Base-by-base conservation (phyloP, 2,113 vertebrate genomes). In the Ochotona curzoniae region DNA sequence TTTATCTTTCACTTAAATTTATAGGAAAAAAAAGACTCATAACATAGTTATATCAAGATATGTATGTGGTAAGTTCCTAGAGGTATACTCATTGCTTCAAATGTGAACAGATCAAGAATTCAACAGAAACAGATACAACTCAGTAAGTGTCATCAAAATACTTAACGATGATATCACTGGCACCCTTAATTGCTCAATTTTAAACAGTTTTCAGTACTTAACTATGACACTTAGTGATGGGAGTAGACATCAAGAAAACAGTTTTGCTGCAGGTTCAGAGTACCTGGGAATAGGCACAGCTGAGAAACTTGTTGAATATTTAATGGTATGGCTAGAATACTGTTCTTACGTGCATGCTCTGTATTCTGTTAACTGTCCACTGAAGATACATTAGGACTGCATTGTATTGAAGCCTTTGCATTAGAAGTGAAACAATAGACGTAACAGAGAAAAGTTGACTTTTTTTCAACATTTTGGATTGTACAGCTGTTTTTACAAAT, bases 131-230 rank as follows among this genome's bases (percentile, higher is more conserved):
- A 90, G 35, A 61, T 26, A 70, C 28, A 93, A 23, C 63, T 92
- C 10, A 57, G 35, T 67, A 80, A 79, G 38, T 60, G n/a, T 94
- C 71, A 74, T 89, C 93, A 93, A 94, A 91, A 87, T 87, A 76
- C 74, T 93, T 89, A 82, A 82, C 61, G n/a, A 94, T 69, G 28
- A 81, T 96, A 84, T 94, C 51, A 87, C 67, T 92, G 51, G 57
- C 94, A 73, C 35, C 17, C 57, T 89, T 94, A 96, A 94, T 82
- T 95, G 84, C 67, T 93, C 60, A 85, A 32, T 89, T 91, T 91
- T 94, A 74, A 91, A 78, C 20, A 75, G 76, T 66, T 90, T 95
- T 93, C 60, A 94, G 91, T 71, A 89, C 91, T 93, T 91, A 93
- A 25, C 61, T 63, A 57, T 49, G 38, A 20, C 57, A 74, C 63